Base-by-base conservation (phyloP, 2,888 invertebrate genomes). In the Amiota mariae region DNA sequence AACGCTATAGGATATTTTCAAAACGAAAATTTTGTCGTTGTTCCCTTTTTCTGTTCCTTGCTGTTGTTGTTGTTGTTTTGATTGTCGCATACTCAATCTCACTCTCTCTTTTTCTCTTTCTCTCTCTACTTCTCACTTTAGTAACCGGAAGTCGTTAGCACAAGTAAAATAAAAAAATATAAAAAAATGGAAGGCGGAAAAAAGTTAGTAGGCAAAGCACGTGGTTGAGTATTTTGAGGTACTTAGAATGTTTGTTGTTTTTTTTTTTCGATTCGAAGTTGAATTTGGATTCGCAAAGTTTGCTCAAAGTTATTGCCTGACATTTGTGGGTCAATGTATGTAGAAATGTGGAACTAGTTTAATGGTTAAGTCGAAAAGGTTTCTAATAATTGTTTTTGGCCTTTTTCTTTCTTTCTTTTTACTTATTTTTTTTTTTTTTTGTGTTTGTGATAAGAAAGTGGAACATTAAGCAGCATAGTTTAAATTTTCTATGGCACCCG, bases 131-230 rank as follows among this genome's bases (percentile, higher is more conserved):
- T 66, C 48, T 66, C 67, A 54, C 67, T 54, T 24, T n/a, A 68
- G 36, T 68, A 18, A 54, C 67, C 51, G 67, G 67, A 68, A 68
- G 67, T 68, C 67, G 67, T 68, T 68, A 68, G 67, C 24, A 48
- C 67, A 15, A 18, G 24, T 11, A 68, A 51, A 68, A 51, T n/a
- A 68, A 48, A n/a, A 63, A 13, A 18, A 24, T 1, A 24, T 24
- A 36, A 68, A 51, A 68, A 24, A 51, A 48, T 15, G 48, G 11
- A 18, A 59, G 63, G 6, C 4, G 54, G n/a, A 54, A 10, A 54
- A n/a, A n/a, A 8, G 54, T 54, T 36, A 36, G 36, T 36, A 36
- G 36, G 36, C 36, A 36, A 36, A 36, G 36, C 36, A 36, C 36
- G 36, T 36, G 36, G 36, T 36, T 36, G 36, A 36, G 36, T 36